A percentile compares a stretch with the other conserved stretches of the same genome.
phyloP scores from a whole-genome alignment of 35 echinoderm and acorn worm species.

The Strongylocentrotus purpuratus region DNA sequence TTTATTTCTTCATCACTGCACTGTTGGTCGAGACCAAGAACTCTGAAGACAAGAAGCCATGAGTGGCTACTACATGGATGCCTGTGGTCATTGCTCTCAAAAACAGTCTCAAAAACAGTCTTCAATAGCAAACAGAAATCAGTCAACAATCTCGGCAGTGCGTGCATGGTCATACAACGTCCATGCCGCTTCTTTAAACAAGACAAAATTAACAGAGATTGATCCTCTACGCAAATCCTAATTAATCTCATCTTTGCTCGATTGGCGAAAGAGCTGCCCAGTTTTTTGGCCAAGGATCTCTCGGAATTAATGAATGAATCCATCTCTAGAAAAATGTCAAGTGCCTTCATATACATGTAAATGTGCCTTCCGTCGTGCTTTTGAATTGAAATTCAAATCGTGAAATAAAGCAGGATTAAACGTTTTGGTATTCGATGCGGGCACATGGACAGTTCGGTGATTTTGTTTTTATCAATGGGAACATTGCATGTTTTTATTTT shows the following conservation, averaged over 20 bases:
- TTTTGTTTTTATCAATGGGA: background rate
- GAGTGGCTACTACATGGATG: background rate
- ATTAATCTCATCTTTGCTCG: slow-evolving; percentile 15
- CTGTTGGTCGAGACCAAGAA: background rate
- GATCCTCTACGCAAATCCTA: background rate
- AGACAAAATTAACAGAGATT: slow-evolving; percentile 40
- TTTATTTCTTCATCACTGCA: too few relatives aligned
- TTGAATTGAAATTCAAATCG: background rate
- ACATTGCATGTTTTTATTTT: background rate
- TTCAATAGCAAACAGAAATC: background rate
- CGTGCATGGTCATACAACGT: background rate
- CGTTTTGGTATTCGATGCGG: background rate
- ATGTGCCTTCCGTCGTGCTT: background rate
- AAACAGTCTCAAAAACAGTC: background rate
- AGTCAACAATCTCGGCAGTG: background rate
- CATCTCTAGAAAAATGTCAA: background rate
- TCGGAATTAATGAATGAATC: slow-evolving; percentile 5
- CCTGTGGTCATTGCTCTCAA: background rate
- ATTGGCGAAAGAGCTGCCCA: background rate
- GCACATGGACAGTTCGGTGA: background rate
- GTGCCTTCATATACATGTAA: background rate
- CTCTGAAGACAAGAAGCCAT: background rate
- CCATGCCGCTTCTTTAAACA: background rate
- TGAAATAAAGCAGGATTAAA: background rate
- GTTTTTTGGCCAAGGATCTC: background rate